Evolutionary conservation across 1,140 invertebrate species (phyloP).

Genomic region (Euura lappo): DNA sequence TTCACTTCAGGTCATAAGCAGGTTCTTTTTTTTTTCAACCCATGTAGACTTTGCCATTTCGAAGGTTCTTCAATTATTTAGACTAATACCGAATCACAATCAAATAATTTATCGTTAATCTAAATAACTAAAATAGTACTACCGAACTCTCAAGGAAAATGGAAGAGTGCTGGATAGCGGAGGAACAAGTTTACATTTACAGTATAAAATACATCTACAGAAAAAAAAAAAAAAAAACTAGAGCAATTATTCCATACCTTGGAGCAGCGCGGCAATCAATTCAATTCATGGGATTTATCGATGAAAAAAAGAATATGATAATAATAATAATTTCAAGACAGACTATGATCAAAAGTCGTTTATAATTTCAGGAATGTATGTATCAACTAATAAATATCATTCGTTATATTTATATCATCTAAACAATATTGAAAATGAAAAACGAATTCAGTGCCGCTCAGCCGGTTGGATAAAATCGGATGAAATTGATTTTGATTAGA

Average conservation of each 20-base stretch:
- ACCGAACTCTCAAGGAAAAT: conserved; percentile 38
- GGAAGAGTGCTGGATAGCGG: conserved; percentile 38
- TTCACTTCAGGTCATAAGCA: not conserved
- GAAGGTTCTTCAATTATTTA: not conserved
- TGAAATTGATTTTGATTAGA: no score
- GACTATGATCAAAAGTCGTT: no score
- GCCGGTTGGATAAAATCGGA: no score
- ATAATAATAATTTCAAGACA: no score
- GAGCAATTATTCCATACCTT: not conserved
- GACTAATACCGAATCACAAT: not conserved
- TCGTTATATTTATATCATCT: no score
- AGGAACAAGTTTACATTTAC: conserved; percentile 16
- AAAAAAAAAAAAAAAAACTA: not conserved
- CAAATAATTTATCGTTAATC: conserved; percentile 31
- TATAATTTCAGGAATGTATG: no score
- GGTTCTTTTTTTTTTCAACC: not conserved
- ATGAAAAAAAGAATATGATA: no score
- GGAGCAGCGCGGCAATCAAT: not conserved
- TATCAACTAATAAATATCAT: no score
- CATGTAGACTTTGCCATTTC: not conserved
- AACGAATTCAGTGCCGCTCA: no score
- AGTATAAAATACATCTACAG: not conserved
- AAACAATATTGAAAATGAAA: no score
- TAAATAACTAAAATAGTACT: conserved; percentile 47
- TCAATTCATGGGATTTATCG: no score